Evolutionary conservation across 2,888 invertebrate species (phyloP).

Genomic region (Andrena dorsata): DNA sequence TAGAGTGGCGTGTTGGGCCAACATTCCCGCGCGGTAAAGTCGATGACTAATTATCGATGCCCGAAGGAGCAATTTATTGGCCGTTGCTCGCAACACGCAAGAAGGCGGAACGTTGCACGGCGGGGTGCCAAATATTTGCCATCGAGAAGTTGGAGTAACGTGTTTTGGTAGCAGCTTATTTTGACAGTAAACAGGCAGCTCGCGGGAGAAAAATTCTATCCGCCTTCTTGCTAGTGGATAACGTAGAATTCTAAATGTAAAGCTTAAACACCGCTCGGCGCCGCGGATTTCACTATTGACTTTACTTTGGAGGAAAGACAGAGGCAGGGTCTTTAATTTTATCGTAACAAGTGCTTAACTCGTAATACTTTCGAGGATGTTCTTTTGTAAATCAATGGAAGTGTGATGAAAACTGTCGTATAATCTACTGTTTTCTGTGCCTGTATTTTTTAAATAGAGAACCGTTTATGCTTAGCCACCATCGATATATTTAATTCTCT

Average conservation of each 20-base stretch:
- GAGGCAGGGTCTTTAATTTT: conserved; percentile 4
- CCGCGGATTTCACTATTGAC: conserved; percentile 19
- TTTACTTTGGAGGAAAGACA: neutral
- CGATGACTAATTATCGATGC: conserved; percentile 17
- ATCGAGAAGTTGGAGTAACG: conserved; percentile 5
- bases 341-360: neutral
- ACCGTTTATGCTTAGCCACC: neutral
- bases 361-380: too few relatives aligned
- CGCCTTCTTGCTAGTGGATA: neutral
- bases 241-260: conserved; percentile 31
- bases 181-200: conserved; percentile 5
- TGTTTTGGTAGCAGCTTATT: conserved; percentile 11
- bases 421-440: too few relatives aligned
- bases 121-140: conserved; percentile 34
- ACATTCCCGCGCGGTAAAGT: neutral
- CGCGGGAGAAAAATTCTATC: conserved; percentile 5
- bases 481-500: neutral
- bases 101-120: neutral
- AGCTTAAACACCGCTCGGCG: conserved; percentile 8
- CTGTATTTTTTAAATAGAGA: too few relatives aligned
- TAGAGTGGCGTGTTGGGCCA: neutral
- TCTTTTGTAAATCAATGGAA: too few relatives aligned
- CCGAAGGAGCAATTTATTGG: neutral
- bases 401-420: too few relatives aligned
- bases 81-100: neutral